Percentiles rank a stretch among this genome's conserved stretches.
These are phyloP conservation scores for Drosophila pseudoananassae DNA, from an alignment of 1,140 invertebrate genomes.

Conservation along the genomic window DNA sequence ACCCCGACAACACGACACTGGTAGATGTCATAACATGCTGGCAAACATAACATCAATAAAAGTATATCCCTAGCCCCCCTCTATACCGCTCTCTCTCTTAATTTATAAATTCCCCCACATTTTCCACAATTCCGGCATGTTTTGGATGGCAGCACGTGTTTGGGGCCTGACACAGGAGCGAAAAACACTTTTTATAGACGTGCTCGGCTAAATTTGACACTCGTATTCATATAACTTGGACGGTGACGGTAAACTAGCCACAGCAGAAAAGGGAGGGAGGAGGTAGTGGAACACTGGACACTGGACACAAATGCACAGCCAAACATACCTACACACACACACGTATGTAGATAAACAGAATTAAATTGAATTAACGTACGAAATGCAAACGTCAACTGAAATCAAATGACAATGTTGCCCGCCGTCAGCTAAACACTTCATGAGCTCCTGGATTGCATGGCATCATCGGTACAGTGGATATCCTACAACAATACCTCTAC, in stretches of 20 bases:
- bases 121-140: constrained; percentile 17
- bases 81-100: background rate
- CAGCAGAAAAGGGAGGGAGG: background rate
- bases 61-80: no score
- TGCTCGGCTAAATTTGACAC: constrained; percentile 75
- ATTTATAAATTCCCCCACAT: constrained; percentile 11
- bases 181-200: constrained; percentile 48
- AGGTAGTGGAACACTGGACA: background rate
- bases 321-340: constrained; percentile 6
- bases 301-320: constrained; percentile 11
- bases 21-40: background rate
- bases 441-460: constrained; percentile 13
- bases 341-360: constrained; percentile 30
- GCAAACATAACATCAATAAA: background rate
- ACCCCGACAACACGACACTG: background rate
- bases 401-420: constrained; percentile 71
- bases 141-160: constrained; percentile 50
- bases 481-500: no score
- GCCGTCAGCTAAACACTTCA: constrained; percentile 10
- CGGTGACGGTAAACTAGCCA: constrained; percentile 6
- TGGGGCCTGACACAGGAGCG: constrained; percentile 33
- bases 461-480: background rate
- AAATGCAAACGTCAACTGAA: constrained; percentile 76
- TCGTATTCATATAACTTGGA: constrained; percentile 43
- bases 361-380: constrained; percentile 78